Evolutionary conservation across 35 echinoderm and acorn worm genomes (phyloP), one percentile per base, ranked within the genome.

Genomic region (Holothuria glaberrima): DNA sequence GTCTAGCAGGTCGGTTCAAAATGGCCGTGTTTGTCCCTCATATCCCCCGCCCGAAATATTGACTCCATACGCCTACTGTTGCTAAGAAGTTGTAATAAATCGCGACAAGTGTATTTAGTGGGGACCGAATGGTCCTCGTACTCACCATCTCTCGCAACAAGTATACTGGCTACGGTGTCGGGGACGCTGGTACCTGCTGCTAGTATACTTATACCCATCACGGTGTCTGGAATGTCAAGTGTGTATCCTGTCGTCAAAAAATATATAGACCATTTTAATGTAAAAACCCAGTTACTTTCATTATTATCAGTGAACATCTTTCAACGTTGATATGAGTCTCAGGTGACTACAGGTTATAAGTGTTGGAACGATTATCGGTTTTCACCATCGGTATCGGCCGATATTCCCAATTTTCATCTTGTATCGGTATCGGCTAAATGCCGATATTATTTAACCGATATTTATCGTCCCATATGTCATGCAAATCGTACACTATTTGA

Each of bases 111-210:
- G 12, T 54, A 17, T 54, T 14, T 1, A 5, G 5, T 54, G 9
- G 0, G 50, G 1, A 54, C 50, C 5, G 12, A 9, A 54, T 14
- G 13, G 13, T 17, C 3, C 6, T 24, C 34, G 19, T 75, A 50
- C 96, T 95, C 91, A 98, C 96, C 96, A 69, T 98, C 93, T 83
- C 88, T 82, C 0, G 93, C 96, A 12, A 98, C 96, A 10, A 98
- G 75, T 16, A 98, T 54, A 68, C 93, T 95, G 14, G 96, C 96
- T 16, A 99, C 85, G 28, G 94, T 91, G 83, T 99, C 97, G 6
- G 97, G 97, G 52, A 99, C 91, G 83, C 97, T 99, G 22, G 97
- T 99, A 7, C 97, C 97, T 29, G 69, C 94, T 17, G 97, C 97
- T 52, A 99, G 68, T 6, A 99, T 26, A 17, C 65, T 95, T 12